Percentiles rank a stretch among this genome's conserved stretches.
Conservation (phyloP, 2,797 vertebrate genomes). For the Xiphophorus birchmanni region DNA sequence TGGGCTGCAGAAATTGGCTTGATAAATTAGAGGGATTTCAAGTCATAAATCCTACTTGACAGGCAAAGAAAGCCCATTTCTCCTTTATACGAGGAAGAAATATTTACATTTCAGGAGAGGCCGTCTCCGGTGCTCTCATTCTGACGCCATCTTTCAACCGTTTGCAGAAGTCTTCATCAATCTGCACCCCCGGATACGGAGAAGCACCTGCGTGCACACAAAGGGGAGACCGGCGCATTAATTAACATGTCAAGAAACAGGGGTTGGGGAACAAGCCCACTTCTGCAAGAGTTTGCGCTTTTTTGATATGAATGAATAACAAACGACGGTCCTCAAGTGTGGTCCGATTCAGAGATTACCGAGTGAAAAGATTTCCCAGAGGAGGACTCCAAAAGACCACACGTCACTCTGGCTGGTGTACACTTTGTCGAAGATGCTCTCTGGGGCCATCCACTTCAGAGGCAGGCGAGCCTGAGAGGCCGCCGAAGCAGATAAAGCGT, state of each 20-base stretch:
- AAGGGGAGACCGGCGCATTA: background rate
- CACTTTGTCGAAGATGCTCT: conserved; percentile 99
- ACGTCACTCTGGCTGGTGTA: conserved; percentile 98
- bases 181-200: conserved; percentile 96
- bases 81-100: background rate
- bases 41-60: conserved; percentile 9
- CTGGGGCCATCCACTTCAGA: conserved; percentile 99
- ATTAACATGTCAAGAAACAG: background rate
- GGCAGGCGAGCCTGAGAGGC: conserved; percentile 91
- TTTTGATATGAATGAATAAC: conserved; percentile 7
- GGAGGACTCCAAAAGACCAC: conserved; percentile 98
- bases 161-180: conserved; percentile 98
- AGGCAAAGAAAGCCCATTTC: background rate
- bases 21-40: conserved; percentile 9
- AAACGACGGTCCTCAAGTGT: background rate
- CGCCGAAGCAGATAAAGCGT: conserved; percentile 19
- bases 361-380: conserved; percentile 99
- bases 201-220: conserved; percentile 87
- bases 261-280: background rate
- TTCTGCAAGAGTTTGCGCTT: background rate
- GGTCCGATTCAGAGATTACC: conserved; percentile 79
- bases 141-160: conserved; percentile 91
- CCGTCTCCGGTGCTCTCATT: conserved; percentile 95
- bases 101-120: conserved; percentile 94
- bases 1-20: background rate